Base-by-base conservation (phyloP, 2,888 invertebrate genomes). In the Epirrita christyi region DNA sequence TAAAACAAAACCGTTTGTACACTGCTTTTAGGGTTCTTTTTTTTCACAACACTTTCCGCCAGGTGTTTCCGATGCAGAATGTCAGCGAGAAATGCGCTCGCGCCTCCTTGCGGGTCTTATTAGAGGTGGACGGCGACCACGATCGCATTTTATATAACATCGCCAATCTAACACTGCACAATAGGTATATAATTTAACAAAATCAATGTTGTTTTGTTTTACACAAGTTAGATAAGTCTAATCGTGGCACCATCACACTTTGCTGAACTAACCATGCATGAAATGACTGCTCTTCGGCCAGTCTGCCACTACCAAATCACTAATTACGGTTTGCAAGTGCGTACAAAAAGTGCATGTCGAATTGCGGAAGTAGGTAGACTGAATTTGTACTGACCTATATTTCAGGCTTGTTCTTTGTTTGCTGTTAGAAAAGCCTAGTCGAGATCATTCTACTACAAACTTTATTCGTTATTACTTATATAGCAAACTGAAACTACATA, bases 131-230 rank as follows among this genome's bases (percentile, higher is more conserved):
- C 80, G 74, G 76, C 78, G 61, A 75, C 74, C 74, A 78, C 73
- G 68, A 80, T 75, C 71, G 77, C 76, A 73, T 80, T 88, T 88
- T 90, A 91, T 91, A 86, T 84, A 84, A 86, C 81, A 76, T 80
- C 75, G 76, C 66, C 86, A 82, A 79, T 80, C 78, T 75, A 72
- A 71, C 69, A 68, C 77, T 80, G 65, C 75, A 79, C 78, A 80
- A 78, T 80, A 74, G 73, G 78, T 79, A 81, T 74, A 78, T 79
- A 81, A 83, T 80, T 76, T 70, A 79, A 81, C 74, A 71, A 75
- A 76, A 72, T 67, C 70, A 68, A 70, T 71, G 79, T 81, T 73
- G 76, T 86, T 84, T 87, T 84, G 80, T 86, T 84, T 83, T 82
- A 78, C 66, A 21, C 71, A 68, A 75, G 83, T 87, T 88, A 86